Percentiles rank a stretch among this genome's conserved stretches.
These are phyloP conservation scores for Gymnocephalus cernua DNA, from an alignment of 2,113 vertebrate species.

Conservation along the genomic window DNA sequence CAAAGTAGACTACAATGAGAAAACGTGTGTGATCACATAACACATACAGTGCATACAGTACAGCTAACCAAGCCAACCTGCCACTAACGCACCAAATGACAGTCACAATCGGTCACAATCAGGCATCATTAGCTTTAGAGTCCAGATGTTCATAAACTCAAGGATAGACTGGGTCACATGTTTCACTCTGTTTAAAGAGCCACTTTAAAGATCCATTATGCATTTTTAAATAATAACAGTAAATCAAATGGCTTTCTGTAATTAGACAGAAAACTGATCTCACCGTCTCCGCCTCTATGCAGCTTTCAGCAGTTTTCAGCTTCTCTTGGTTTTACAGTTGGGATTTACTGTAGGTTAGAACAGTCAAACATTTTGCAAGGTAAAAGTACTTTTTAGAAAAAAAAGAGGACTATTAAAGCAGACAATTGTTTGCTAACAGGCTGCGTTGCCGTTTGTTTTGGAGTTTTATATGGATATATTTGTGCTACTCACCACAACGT, in stretches of 20 bases:
- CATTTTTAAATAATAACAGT: not conserved
- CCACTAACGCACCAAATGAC: not conserved
- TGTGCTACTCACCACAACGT: too few species aligned
- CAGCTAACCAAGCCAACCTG: not conserved
- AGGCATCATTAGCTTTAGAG: not conserved
- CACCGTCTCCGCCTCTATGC: not conserved
- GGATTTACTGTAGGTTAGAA: not conserved
- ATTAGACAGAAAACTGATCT: not conserved
- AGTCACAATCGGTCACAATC: not conserved
- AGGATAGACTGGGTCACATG: not conserved
- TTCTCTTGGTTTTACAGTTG: slow-evolving; percentile 1
- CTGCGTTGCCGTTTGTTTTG: not conserved
- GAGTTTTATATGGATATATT: not conserved
- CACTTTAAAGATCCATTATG: not conserved
- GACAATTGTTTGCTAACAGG: not conserved
- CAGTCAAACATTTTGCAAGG: too few species aligned
- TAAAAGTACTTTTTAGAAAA: too few species aligned
- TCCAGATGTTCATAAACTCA: not conserved
- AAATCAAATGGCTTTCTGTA: not conserved
- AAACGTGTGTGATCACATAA: not conserved
- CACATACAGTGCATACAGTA: not conserved
- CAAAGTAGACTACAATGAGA: not conserved
- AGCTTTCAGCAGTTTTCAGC: slow-evolving; percentile 3
- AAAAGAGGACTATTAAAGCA: not conserved
- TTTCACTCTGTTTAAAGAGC: not conserved